A percentile compares a stretch with the other conserved stretches of the same genome.
These are phyloP conservation scores for Cephus rjabovi DNA, from an alignment of 2,888 invertebrate genomes.

Conservation along the genomic window DNA sequence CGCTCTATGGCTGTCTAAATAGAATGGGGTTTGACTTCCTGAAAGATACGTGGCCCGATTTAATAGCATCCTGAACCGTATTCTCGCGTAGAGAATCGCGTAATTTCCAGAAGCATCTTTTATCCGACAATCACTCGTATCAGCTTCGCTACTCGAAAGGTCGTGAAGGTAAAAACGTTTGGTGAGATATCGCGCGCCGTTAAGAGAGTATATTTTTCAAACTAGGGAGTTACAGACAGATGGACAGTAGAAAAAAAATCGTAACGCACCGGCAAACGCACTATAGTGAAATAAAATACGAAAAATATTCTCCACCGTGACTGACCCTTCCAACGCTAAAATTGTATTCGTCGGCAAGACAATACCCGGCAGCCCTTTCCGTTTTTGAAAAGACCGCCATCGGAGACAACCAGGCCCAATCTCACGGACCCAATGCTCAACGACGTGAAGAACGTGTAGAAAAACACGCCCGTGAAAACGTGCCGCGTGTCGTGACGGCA, in stretches of 20 bases:
- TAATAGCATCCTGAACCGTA: not conserved
- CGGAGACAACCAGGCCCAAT: slow-evolving; percentile 51
- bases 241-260: not conserved
- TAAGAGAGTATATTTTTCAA: not conserved
- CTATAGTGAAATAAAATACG: not conserved
- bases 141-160: not conserved
- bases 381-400: slow-evolving; percentile 1
- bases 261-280: not conserved
- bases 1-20: not conserved
- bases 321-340: not conserved
- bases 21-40: not conserved
- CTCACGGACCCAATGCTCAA: slow-evolving; percentile 17
- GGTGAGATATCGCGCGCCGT: not conserved
- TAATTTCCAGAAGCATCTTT: not conserved
- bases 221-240: not conserved
- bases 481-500: not conserved
- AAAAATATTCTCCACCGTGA: not conserved
- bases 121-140: not conserved
- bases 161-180: not conserved
- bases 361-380: not conserved
- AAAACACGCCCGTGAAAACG: not conserved
- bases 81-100: not conserved
- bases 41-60: not conserved
- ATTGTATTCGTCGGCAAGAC: not conserved
- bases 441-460: slow-evolving; percentile 29